phyloP scores from a whole-genome alignment of 2,888 invertebrate genomes.

The Athrips mouffetella region DNA sequence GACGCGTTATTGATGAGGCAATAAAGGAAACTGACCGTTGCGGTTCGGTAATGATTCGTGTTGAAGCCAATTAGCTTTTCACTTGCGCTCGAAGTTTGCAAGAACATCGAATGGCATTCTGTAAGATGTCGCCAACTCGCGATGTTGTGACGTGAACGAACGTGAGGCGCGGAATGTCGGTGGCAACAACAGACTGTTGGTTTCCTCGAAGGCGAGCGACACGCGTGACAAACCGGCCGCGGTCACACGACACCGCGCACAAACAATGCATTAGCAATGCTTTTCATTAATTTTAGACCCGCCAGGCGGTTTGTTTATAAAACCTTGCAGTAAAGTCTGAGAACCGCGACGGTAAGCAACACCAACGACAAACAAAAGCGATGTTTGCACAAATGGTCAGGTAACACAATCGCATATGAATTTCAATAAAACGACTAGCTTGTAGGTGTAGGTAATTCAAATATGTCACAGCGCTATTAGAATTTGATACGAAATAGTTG shows the following conservation, averaged over 20 bases:
- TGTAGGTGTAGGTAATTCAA: background rate
- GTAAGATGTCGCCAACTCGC: conserved; percentile 32
- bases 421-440: conserved; percentile 4
- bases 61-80: conserved; percentile 45
- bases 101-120: conserved; percentile 40
- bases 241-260: conserved; percentile 64
- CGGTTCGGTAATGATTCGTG: conserved; percentile 33
- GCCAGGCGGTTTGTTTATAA: conserved; percentile 41
- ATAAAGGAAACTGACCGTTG: conserved; percentile 47
- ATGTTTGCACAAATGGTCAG: conserved; percentile 36
- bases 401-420: conserved; percentile 27
- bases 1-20: conserved; percentile 38
- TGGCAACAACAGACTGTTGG: conserved; percentile 70
- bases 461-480: background rate
- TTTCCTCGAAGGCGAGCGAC: conserved; percentile 67
- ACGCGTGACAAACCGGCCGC: conserved; percentile 63
- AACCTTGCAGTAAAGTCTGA: conserved; percentile 35
- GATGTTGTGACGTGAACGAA: conserved; percentile 44
- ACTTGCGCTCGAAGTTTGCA: conserved; percentile 40
- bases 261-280: conserved; percentile 63
- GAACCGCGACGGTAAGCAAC: conserved; percentile 34
- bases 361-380: conserved; percentile 32
- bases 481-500: background rate
- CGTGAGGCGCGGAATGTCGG: conserved; percentile 66
- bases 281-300: conserved; percentile 57